phyloP scores from a whole-genome alignment of 2,797 vertebrate genomes.

The Tachyglossus aculeatus region DNA sequence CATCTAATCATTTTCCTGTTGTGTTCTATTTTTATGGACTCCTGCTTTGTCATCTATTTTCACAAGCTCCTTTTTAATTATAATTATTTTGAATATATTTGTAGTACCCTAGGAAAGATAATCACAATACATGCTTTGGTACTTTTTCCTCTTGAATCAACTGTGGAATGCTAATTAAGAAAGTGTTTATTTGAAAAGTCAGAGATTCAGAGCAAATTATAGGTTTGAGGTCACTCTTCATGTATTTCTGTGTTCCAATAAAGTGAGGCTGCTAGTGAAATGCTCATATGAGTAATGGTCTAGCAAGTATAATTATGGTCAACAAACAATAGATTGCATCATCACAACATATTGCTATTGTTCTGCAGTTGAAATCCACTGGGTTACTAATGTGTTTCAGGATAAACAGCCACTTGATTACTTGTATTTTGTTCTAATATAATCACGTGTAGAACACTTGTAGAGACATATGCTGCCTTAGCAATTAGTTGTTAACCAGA shows the following conservation, averaged over 20 bases:
- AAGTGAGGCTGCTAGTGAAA: background rate
- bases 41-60: background rate
- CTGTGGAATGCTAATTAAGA: slow-evolving; percentile 1
- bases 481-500: slow-evolving; percentile 6
- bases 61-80: slow-evolving; percentile 28
- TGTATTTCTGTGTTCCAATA: background rate
- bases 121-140: background rate
- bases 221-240: background rate
- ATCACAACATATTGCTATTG: background rate
- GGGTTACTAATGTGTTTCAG: background rate
- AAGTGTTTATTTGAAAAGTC: slow-evolving; percentile 8
- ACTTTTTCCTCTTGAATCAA: slow-evolving; percentile 15
- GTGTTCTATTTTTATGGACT: slow-evolving; percentile 20
- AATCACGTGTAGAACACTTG: background rate
- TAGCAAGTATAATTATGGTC: background rate
- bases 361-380: background rate
- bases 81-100: slow-evolving; percentile 36
- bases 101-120: background rate
- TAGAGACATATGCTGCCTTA: background rate
- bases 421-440: background rate
- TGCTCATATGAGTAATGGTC: background rate
- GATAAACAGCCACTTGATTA: background rate
- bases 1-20: slow-evolving; percentile 6
- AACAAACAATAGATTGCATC: background rate
- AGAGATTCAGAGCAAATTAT: background rate